A percentile compares a stretch with the other conserved stretches of the same genome.
phyloP scores from a whole-genome alignment of 2,888 invertebrate species.

The Aquatica leii region DNA sequence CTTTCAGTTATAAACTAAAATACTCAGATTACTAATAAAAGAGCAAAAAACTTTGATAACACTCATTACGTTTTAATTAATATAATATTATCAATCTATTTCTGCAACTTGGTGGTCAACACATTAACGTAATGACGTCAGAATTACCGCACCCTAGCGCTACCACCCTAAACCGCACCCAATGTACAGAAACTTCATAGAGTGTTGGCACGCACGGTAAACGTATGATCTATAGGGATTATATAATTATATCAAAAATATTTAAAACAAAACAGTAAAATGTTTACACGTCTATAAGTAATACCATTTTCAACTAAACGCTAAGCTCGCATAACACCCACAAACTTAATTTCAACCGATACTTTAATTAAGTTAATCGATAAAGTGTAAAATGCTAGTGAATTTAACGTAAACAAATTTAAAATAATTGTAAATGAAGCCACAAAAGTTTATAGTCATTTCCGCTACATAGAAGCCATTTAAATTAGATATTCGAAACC shows the following conservation, averaged over 20 bases:
- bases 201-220: conserved; percentile 14
- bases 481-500: not conserved
- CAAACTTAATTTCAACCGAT: too few species aligned
- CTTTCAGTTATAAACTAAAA: too few species aligned
- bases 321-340: not conserved
- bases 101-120: conserved; percentile 18
- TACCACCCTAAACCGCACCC: conserved; percentile 31
- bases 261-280: too few species aligned
- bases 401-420: not conserved
- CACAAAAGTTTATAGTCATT: not conserved
- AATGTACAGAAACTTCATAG: conserved; percentile 25
- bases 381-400: too few species aligned
- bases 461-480: not conserved
- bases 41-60: too few species aligned
- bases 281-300: too few species aligned
- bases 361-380: too few species aligned
- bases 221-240: not conserved
- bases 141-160: conserved; percentile 32
- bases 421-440: conserved; percentile 3
- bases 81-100: conserved; percentile 34
- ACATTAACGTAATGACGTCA: conserved; percentile 35
- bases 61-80: conserved; percentile 32
- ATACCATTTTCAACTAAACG: not conserved
- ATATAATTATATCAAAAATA: conserved; percentile 3
- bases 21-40: too few species aligned